Base-by-base conservation (phyloP, 2,888 invertebrate species). In the Digitonthophagus gazella region DNA sequence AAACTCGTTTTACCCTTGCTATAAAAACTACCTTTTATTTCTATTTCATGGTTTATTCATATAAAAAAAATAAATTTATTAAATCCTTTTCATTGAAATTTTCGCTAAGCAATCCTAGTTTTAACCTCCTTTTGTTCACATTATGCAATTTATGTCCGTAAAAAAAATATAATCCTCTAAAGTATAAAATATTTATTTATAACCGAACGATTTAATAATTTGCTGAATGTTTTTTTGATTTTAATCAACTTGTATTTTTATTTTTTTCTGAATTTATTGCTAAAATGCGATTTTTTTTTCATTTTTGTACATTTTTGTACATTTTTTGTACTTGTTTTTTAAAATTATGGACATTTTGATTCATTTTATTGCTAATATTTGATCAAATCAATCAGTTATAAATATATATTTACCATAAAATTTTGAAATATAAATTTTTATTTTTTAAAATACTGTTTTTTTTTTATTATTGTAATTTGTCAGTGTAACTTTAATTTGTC, bases 31-130 rank as follows among this genome's bases (percentile, higher is more conserved):
- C n/a, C n/a, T n/a, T n/a, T n/a, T n/a, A n/a, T 55, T 2, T 55
- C n/a, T 14, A 56, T 56, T 14, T 56, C 56, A 15, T 56, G 14
- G 6, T 54, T 8, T 11, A 15, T 16, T n/a, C 15, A 5, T 18
- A 54, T 19, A 56, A 18, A 54, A 19, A 66, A 66, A 14, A 66
- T 56, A 44, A 16, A 56, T 58, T 66, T 58, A 67, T 44, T 44
- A 44, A 44, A 44, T 8, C 11, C 28, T 6, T 1, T 44, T 44
- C 6, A 44, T 8, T 44, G 3, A 44, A 44, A 8, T 44, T 8
- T 8, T 44, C 28, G 3, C 11, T 6, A 44, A 44, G 28, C 28
- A 44, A 44, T 44, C 28, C 28, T 8, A 44, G 28, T 44, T 44
- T 44, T 44, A 44, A 44, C 6, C 28, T 8, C 28, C 11, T 44